Conservation (phyloP, 2,888 invertebrate genomes). For the Platycheirus rosarum region DNA sequence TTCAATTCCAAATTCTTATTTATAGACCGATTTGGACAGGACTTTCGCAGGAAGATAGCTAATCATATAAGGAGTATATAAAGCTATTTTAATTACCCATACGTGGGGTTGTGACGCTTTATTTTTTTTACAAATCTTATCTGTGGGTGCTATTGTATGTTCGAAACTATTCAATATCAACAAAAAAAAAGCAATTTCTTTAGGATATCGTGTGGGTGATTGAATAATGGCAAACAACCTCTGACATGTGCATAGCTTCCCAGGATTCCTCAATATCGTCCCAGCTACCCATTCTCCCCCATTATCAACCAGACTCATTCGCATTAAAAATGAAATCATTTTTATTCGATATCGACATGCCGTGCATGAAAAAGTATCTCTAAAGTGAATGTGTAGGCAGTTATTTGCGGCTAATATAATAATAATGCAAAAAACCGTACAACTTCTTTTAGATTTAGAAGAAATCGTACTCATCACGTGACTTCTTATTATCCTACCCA, state of each 20-base stretch:
- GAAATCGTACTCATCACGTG: slow-evolving; percentile 53
- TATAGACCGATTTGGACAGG: too few relatives aligned
- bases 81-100: too few relatives aligned
- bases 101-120: too few relatives aligned
- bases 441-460: slow-evolving; percentile 34
- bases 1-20: too few relatives aligned
- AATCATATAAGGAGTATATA: too few relatives aligned
- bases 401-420: slow-evolving; percentile 57
- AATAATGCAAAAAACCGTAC: background rate
- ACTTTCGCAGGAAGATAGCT: too few relatives aligned
- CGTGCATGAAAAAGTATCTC: slow-evolving; percentile 58
- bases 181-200: slow-evolving; percentile 57
- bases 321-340: slow-evolving; percentile 67
- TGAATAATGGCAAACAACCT: slow-evolving; percentile 67
- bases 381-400: slow-evolving; percentile 17
- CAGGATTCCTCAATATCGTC: slow-evolving; percentile 38
- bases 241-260: slow-evolving; percentile 67
- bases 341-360: slow-evolving; percentile 67
- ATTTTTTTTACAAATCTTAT: too few relatives aligned
- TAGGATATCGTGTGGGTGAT: slow-evolving; percentile 66
- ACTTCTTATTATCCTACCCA: slow-evolving; percentile 27
- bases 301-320: slow-evolving; percentile 16
- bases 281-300: slow-evolving; percentile 1
- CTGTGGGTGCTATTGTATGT: too few relatives aligned
- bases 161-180: too few relatives aligned